A percentile compares a stretch with the other conserved stretches of the same genome.
phyloP scores from a whole-genome alignment of 2,888 invertebrate genomes.

The Laspeyria flexula region DNA sequence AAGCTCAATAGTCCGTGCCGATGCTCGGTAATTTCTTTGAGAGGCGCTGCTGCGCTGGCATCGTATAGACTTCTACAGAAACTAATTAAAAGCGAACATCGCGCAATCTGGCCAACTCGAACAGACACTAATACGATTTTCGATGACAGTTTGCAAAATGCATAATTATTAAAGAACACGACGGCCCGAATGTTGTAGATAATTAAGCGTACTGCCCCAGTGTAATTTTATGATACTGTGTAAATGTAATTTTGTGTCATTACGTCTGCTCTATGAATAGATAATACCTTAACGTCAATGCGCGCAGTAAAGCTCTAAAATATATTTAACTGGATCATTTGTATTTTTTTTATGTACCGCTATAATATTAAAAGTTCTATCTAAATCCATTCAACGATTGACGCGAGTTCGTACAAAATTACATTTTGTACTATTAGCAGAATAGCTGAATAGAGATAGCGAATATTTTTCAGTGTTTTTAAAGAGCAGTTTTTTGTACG shows the following conservation, averaged over 20 bases:
- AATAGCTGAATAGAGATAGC: too few relatives aligned
- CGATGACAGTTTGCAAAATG: constrained; percentile 43
- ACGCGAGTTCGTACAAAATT: too few relatives aligned
- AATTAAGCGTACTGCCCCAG: constrained; percentile 3
- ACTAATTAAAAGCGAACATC: constrained; percentile 77
- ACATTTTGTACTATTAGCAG: too few relatives aligned
- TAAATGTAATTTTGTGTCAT: constrained; percentile 11
- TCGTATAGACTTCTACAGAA: constrained; percentile 65
- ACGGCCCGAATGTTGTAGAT: constrained; percentile 3
- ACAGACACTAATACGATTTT: constrained; percentile 47
- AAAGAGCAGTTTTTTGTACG: too few relatives aligned
- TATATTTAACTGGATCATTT: too few relatives aligned
- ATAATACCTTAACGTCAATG: constrained; percentile 2
- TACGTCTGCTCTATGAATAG: background rate
- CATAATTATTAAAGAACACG: constrained; percentile 29
- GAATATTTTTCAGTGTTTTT: too few relatives aligned
- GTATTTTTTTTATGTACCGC: too few relatives aligned
- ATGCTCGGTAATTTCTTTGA: constrained; percentile 66
- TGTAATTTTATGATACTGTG: constrained; percentile 8
- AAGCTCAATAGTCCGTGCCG: constrained; percentile 37
- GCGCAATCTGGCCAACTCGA: constrained; percentile 61
- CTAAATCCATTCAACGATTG: too few relatives aligned
- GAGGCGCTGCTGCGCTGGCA: constrained; percentile 60
- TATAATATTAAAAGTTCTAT: too few relatives aligned
- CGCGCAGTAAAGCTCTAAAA: too few relatives aligned